Percentiles rank a stretch among this genome's conserved stretches.
Evolutionary conservation across 2,113 vertebrate genomes (phyloP).

Genomic region (Myotis davidii): DNA sequence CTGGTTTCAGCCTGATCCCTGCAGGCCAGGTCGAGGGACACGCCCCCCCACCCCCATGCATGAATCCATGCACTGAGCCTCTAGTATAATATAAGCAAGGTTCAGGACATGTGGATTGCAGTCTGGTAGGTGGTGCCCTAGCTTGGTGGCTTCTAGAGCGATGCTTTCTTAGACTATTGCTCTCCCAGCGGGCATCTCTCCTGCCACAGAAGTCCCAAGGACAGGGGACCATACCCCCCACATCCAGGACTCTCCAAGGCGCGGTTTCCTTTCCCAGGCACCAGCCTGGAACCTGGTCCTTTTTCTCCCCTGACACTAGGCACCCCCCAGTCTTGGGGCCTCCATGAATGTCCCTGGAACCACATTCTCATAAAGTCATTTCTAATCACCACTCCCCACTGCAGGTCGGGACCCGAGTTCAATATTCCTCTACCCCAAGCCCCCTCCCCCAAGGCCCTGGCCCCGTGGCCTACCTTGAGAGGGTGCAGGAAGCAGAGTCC

Average conservation of each 20-base stretch:
- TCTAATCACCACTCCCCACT: not conserved
- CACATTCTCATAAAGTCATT: not conserved
- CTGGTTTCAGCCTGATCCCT: too few relatives aligned
- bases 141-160: not conserved
- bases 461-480: constrained; percentile 85
- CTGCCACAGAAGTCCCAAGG: not conserved
- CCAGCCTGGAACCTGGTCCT: not conserved
- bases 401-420: not conserved
- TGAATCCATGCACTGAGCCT: too few relatives aligned
- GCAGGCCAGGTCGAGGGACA: too few relatives aligned
- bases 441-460: not conserved
- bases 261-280: not conserved
- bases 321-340: not conserved
- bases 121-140: not conserved
- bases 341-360: not conserved
- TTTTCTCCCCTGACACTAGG: not conserved
- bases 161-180: not conserved
- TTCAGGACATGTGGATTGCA: not conserved
- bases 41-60: too few relatives aligned
- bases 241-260: not conserved
- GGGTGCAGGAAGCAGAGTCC: constrained; percentile 89
- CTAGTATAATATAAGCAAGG: not conserved
- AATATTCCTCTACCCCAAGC: not conserved
- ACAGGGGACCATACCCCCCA: rapidly evolving
- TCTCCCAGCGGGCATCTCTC: not conserved